These are phyloP conservation scores for Psammodynastes pulverulentus DNA, from an alignment of 2,113 vertebrate genomes.

Conservation along the genomic window DNA sequence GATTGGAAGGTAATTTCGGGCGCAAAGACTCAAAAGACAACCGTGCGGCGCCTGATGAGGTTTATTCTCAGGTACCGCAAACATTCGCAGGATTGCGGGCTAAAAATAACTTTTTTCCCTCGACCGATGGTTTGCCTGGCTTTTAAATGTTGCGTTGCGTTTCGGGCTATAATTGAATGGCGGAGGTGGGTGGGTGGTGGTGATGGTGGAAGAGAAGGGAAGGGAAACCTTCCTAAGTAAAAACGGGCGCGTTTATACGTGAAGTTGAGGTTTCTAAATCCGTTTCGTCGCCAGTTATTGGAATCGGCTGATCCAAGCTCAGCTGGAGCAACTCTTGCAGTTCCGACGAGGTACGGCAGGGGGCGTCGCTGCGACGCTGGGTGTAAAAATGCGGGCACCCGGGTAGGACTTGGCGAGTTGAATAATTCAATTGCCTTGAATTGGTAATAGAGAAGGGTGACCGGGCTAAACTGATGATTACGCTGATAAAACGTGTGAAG, in stretches of 20 bases:
- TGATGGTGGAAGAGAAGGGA: neutral
- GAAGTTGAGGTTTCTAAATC: neutral
- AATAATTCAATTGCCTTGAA: neutral
- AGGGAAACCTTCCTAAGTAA: too few species aligned
- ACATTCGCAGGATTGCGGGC: neutral
- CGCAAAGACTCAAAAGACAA: neutral
- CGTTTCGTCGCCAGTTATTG: neutral
- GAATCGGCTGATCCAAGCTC: too few species aligned
- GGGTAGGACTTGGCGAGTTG: neutral
- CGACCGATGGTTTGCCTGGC: slow-evolving; percentile 28
- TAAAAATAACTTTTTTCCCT: neutral
- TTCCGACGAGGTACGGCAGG: slow-evolving; percentile 19
- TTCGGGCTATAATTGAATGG: neutral
- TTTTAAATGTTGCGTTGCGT: neutral
- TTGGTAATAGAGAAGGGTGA: neutral
- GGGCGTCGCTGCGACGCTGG: slow-evolving; percentile 42
- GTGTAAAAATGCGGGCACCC: neutral
- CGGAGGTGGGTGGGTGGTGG: neutral
- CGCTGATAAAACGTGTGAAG: neutral
- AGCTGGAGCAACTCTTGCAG: neutral
- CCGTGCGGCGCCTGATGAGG: neutral
- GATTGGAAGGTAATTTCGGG: too few species aligned
- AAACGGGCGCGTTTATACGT: neutral
- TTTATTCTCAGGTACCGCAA: neutral
- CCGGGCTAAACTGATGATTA: too few species aligned